Evolutionary conservation across 2,888 invertebrate genomes (phyloP), one percentile per base, ranked within the genome.

Genomic region (Agriotes lineatus): DNA sequence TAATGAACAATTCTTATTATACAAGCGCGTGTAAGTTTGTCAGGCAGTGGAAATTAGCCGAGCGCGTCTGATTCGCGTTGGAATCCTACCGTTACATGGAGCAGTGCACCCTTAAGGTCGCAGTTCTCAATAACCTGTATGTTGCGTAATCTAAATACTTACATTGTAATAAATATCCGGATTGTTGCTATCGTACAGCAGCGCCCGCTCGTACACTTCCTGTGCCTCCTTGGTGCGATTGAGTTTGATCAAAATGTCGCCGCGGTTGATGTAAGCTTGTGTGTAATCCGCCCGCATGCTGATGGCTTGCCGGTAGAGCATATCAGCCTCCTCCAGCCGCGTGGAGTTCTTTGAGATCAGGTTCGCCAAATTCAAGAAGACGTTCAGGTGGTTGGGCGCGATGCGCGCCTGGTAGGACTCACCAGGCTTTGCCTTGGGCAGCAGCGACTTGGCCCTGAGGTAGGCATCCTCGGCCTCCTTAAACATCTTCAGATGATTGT

Each of bases 271-370:
- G 82, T 98, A 98, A 6, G 97, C 98, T 83, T 96, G 95, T 0
- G 96, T 91, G 83, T 97, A 97, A 86, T 98, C 97, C 0, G 97
- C 92, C 74, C 97, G 88, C 98, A 98, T 98, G 81, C 96, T 96
- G 74, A 98, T 97, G 9, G 97, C 97, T 84, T 97, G 97, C 69
- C 96, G 88, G 80, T 97, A 96, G 52, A 97, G 84, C 88, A 95
- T 88, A 85, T 98, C 97, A 0, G 98, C 97, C 85, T 98, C 97
- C 83, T 96, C 94, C 60, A 98, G 85, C 62, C 97, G 88, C 1
- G 96, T 95, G 22, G 92, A 92, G 84, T 98, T 96, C 81, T 96
- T 94, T 2, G 97, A 95, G 80, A 97, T 96, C 75, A 98, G 87
- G 85, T 96, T 97, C 1, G 97, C 97, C 72, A 98, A 87, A 85